Conservation (phyloP, 2,113 vertebrate genomes). For the Mastomys coucha region DNA sequence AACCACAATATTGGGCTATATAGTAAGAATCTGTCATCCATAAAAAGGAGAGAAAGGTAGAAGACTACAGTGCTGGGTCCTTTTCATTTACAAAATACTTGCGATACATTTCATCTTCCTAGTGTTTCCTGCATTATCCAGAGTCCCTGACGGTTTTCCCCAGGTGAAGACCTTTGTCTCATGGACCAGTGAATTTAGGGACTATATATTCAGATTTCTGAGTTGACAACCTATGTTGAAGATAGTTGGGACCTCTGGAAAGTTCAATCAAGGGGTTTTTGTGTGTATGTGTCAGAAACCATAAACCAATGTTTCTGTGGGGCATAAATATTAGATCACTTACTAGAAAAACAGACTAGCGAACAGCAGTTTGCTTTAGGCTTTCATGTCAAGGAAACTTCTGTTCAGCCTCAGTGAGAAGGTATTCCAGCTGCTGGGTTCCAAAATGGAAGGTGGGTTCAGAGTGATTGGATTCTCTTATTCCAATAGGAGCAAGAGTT, state of each 20-base stretch:
- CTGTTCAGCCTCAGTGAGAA: neutral
- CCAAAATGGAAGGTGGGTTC: neutral
- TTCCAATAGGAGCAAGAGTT: constrained; percentile 5
- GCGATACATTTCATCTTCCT: neutral
- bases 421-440: neutral
- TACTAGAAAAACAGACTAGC: neutral
- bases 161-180: neutral
- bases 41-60: neutral
- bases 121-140: neutral
- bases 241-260: constrained; percentile 5
- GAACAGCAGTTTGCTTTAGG: neutral
- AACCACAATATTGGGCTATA: neutral
- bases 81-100: neutral
- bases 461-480: neutral
- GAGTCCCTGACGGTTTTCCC: neutral
- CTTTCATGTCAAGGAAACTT: neutral
- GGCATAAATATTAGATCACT: neutral
- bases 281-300: neutral
- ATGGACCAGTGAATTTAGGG: neutral
- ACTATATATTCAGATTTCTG: neutral
- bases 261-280: neutral
- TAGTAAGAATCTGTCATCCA: neutral
- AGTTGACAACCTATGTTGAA: neutral
- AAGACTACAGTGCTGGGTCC: neutral
- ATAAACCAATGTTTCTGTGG: neutral